Evolutionary conservation across 2,797 vertebrate genomes (phyloP).

Genomic region (Smutsia gigantea): DNA sequence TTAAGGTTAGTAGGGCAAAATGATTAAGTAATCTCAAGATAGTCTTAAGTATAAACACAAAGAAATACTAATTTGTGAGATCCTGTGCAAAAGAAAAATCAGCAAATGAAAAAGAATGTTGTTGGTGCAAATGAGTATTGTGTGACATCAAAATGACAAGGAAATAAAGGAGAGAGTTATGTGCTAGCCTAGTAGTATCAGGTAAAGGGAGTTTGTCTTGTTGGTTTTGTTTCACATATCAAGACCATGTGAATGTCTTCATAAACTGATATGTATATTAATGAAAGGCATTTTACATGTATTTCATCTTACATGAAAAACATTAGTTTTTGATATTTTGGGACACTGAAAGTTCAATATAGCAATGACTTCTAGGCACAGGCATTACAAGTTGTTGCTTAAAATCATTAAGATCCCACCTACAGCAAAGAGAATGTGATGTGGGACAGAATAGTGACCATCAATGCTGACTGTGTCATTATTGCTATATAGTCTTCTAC

Average conservation of each 20-base stretch:
- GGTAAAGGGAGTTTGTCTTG: not conserved
- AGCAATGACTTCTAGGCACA: not conserved
- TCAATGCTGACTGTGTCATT: not conserved
- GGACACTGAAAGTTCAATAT: not conserved
- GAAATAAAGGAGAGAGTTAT: not conserved
- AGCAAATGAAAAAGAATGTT: not conserved
- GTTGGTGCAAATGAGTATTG: not conserved
- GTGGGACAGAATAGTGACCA: not conserved
- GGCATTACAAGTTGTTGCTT: not conserved
- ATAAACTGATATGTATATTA: not conserved
- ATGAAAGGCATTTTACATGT: not conserved
- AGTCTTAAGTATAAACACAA: not conserved
- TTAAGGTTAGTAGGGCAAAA: slow-evolving; percentile 53
- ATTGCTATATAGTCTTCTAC: not conserved
- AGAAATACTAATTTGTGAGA: not conserved
- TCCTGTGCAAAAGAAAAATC: not conserved
- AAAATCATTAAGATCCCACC: not conserved
- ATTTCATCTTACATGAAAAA: not conserved
- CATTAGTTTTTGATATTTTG: not conserved
- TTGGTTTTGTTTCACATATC: not conserved
- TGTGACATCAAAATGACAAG: not conserved
- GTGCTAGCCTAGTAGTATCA: not conserved
- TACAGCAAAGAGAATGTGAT: not conserved
- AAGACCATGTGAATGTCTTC: not conserved
- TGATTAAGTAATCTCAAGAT: not conserved